Evolutionary conservation across 2,888 invertebrate species (phyloP), one percentile per base, ranked within the genome.

Genomic region (Microplitis manilae): DNA sequence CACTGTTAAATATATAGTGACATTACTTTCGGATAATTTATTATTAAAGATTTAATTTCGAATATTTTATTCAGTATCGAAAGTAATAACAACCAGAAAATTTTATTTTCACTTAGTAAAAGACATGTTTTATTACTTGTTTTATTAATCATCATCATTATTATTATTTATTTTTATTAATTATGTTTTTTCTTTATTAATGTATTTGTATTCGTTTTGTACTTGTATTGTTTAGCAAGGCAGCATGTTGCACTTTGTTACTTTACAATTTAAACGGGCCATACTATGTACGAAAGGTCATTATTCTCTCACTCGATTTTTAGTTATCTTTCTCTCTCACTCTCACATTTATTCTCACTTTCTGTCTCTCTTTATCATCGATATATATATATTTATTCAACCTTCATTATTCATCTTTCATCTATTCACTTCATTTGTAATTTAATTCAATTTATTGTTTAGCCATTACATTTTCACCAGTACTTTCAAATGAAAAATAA

Each of bases 231-330:
- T 90, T 90, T 88, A 90, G 89, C 90, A 90, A 90, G 90, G 90
- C 90, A 90, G 90, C 90, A 88, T 90, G 90, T 90, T 90, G 89
- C 90, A 90, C 90, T 90, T 90, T 90, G 90, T 90, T 90, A 89
- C 88, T 82, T 81, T 84, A 85, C 85, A 88, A 85, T 87, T 87
- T 87, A 87, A 85, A 87, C 86, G 88, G 87, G 86, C 85, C 86
- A 86, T 85, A 86, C 86, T 85, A 85, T 85, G 84, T 85, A 82
- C 84, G 84, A 85, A 86, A 86, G 85, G 86, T 86, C 50, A 50
- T 50, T 8, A 50, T 13, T 13, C 9, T 13, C 9, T 50, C 75
- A 73, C 76, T 71, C 77, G 74, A 74, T 80, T 74, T 70, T 69
- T 64, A 62, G 67, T 71, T 76, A 73, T 75, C 70, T 77, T 71